Conservation (phyloP, 2,113 vertebrate genomes). For the Malurus alboscapulatus region DNA sequence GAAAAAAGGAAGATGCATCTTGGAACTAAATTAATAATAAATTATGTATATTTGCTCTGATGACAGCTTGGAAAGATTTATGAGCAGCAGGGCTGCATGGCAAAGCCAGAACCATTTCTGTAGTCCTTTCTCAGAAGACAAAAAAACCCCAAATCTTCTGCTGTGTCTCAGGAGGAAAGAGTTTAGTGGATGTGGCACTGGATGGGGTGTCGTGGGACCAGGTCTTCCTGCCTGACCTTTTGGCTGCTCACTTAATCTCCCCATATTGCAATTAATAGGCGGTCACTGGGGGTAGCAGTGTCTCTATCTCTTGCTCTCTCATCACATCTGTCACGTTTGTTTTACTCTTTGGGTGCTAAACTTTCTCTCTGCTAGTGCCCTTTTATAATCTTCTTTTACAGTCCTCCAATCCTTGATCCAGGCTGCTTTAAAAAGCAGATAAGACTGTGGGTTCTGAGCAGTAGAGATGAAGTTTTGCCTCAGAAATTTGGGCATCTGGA, state of each 20-base stretch:
- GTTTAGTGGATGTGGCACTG: neutral
- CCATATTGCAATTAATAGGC: neutral
- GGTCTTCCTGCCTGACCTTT: slow-evolving; percentile 23
- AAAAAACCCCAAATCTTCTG: neutral
- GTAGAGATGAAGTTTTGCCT: neutral
- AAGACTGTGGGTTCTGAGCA: neutral
- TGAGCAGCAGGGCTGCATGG: neutral
- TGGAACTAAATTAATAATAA: neutral
- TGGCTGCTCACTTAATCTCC: slow-evolving; percentile 13
- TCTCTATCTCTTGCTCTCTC: neutral
- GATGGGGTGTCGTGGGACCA: neutral
- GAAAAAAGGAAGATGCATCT: neutral
- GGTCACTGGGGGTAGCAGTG: neutral
- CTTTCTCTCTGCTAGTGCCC: neutral
- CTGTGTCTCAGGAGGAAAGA: neutral
- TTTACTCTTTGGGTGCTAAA: neutral
- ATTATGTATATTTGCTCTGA: neutral
- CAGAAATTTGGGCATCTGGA: neutral
- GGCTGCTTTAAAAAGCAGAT: neutral
- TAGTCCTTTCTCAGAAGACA: neutral
- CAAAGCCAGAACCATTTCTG: neutral
- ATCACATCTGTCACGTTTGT: neutral
- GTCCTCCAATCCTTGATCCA: neutral
- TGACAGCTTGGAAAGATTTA: neutral
- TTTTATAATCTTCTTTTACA: neutral